These are phyloP conservation scores for Puntigrus tetrazona DNA, from an alignment of 2,113 vertebrate genomes.

Conservation along the genomic window DNA sequence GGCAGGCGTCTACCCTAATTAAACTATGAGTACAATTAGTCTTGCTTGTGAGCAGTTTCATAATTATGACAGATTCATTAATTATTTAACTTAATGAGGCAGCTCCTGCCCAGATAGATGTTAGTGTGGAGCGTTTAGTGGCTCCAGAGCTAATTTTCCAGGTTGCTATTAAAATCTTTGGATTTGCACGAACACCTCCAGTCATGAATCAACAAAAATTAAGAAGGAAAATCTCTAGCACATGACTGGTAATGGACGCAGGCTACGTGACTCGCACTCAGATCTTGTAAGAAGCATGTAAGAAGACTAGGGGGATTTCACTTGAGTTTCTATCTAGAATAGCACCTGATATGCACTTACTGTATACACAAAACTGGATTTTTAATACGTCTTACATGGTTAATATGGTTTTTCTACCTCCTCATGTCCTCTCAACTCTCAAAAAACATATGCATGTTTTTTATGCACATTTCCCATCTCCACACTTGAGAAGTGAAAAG, in stretches of 20 bases:
- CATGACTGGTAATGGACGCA: slow-evolving; percentile 10
- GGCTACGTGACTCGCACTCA: background rate
- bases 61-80: slow-evolving; percentile 72
- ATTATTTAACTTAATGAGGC: slow-evolving; percentile 71
- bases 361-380: background rate
- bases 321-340: background rate
- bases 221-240: slow-evolving; percentile 2
- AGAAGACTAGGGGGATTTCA: background rate
- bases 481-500: background rate
- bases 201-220: slow-evolving; percentile 45
- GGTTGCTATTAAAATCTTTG: slow-evolving; percentile 58
- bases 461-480: background rate
- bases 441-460: background rate
- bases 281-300: background rate
- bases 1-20: slow-evolving; percentile 72
- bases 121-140: slow-evolving; percentile 39
- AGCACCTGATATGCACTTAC: background rate
- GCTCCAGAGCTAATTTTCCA: slow-evolving; percentile 59
- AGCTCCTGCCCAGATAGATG: slow-evolving; percentile 65
- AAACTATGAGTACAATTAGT: slow-evolving; percentile 72
- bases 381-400: background rate
- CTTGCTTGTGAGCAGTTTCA: slow-evolving; percentile 71
- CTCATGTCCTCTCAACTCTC: too few species aligned
- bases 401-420: background rate
- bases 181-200: slow-evolving; percentile 48